Evolutionary conservation across 2,113 vertebrate genomes (phyloP), one percentile per base, ranked within the genome.

Genomic region (Cephalopterus ornatus): DNA sequence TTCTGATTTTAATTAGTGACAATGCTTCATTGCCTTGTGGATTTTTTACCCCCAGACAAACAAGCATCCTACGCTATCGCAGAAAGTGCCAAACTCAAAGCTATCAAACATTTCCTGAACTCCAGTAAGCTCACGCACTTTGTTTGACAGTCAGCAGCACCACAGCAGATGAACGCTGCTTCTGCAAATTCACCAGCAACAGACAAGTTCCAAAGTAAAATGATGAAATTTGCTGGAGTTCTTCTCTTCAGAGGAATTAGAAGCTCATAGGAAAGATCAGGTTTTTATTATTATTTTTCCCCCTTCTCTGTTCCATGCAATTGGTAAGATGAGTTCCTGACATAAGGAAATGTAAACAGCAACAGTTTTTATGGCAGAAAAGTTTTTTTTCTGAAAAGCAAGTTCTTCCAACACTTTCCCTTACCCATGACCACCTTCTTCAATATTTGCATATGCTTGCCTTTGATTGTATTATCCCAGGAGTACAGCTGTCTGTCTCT

Each of bases 1-100:
- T 93, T 62, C 84, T 92, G 56, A 92, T 95, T 91, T 95, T 78
- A 87, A 95, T 92, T 95, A 86, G 88, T 37, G 59, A 91, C 41
- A 92, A 90, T 33, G 33, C 14, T 94, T 93, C 42, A 83, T 27
- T 3, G 32, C 44, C 70, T 68, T 67, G 62, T 30, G 42, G 20
- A 89, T 61, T 66, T 65, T 70, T 35, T 47, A 15, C 33, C 30
- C 59, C 67, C 27, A 86, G 81, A 88, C 44, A 87, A 95, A 96
- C 55, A 79, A 92, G 61, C 71, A 88, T 58, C 72, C 63, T 88
- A 91, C 46, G 3, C 77, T 77, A 85, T 18, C 10, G 20, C 47
- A 91, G 82, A 71, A 92, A 90, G 66, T 76, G 61, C 70, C 24
- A 67, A 92, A 85, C 47, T 77, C 67, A 42, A 82, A 88, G 70